These are phyloP conservation scores for Lasioglossum oenotherae DNA, from an alignment of 2,888 invertebrate genomes.

Conservation along the genomic window DNA sequence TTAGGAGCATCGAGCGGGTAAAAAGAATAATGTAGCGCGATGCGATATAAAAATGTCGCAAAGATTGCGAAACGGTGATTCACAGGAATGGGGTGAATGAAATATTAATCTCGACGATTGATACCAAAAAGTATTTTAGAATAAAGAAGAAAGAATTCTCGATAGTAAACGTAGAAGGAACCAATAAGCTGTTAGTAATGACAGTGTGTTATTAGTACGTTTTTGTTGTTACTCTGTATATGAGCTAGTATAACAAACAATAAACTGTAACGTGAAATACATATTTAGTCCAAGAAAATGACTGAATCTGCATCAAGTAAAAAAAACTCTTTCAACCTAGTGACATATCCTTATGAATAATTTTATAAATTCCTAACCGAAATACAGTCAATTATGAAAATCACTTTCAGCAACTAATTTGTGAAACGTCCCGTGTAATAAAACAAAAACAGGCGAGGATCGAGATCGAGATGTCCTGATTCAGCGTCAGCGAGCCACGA, in stretches of 20 bases:
- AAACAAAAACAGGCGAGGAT: constrained; percentile 34
- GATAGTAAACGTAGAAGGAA: neutral
- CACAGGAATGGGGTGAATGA: neutral
- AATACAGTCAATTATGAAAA: neutral
- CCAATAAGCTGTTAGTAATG: neutral
- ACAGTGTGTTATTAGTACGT: neutral
- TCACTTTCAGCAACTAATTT: neutral
- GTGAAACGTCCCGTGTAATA: too few relatives aligned
- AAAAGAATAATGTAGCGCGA: neutral
- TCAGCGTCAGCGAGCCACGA: neutral
- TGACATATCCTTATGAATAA: neutral
- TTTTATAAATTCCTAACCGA: neutral
- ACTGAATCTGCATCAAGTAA: neutral
- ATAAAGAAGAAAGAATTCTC: neutral
- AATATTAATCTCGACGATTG: neutral
- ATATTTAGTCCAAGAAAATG: neutral
- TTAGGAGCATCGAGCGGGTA: neutral
- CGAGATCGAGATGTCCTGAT: neutral
- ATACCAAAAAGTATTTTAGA: constrained; percentile 34
- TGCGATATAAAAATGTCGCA: neutral
- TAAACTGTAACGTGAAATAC: neutral
- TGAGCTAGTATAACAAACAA: neutral
- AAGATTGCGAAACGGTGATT: neutral
- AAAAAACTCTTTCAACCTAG: neutral
- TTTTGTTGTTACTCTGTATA: neutral